Evolutionary conservation across 1,140 invertebrate genomes (phyloP).

Genomic region (Bombus superbus): DNA sequence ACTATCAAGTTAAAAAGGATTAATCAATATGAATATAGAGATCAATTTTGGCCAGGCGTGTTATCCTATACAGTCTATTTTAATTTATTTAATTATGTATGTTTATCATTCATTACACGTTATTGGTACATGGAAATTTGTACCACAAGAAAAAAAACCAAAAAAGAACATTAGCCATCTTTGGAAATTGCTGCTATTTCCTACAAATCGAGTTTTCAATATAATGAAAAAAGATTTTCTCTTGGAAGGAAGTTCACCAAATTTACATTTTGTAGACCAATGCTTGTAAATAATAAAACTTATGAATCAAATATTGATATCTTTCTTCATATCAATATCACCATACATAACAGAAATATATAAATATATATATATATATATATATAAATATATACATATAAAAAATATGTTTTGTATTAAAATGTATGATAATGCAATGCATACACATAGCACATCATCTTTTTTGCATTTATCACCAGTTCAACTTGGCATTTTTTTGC

Average conservation of each 20-base stretch:
- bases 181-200: conserved; percentile 27
- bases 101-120: conserved; percentile 33
- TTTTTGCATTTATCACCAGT: conserved; percentile 56
- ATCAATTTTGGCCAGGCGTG: conserved; percentile 25
- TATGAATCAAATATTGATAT: conserved; percentile 41
- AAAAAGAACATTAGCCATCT: conserved; percentile 30
- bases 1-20: conserved; percentile 31
- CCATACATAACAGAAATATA: conserved; percentile 20
- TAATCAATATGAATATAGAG: conserved; percentile 3
- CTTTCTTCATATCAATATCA: conserved; percentile 36
- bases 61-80: conserved; percentile 28
- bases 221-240: conserved; percentile 15
- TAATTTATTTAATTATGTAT: conserved; percentile 52
- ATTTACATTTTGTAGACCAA: conserved; percentile 45
- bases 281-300: conserved; percentile 55
- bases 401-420: conserved; percentile 25
- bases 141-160: conserved; percentile 4
- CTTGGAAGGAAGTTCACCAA: conserved; percentile 30
- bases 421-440: conserved; percentile 28
- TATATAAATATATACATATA: no score
- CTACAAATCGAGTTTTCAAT: conserved; percentile 22
- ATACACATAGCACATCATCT: conserved; percentile 18
- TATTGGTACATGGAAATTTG: conserved; percentile 7
- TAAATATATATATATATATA: neutral
- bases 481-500: conserved; percentile 42